Evolutionary conservation across 2,113 vertebrate genomes (phyloP).

Genomic region (Osmerus mordax): DNA sequence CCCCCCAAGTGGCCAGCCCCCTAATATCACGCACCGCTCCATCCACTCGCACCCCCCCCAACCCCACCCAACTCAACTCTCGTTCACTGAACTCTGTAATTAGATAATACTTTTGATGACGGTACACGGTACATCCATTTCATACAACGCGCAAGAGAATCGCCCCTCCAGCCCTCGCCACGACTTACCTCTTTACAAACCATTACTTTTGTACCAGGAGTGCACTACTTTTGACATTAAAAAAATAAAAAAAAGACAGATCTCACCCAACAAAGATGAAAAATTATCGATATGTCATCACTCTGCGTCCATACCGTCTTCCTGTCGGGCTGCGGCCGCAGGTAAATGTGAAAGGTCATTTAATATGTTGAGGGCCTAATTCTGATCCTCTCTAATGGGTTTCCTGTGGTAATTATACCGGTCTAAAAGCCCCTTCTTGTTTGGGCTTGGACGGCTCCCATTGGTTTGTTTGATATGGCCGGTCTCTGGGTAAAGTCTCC

Average conservation of each 20-base stretch:
- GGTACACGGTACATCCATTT: slow-evolving; percentile 90
- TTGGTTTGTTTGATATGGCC: slow-evolving; percentile 74
- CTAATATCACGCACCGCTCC: slow-evolving; percentile 84
- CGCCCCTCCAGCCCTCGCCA: slow-evolving; percentile 14
- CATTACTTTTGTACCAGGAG: slow-evolving; percentile 63
- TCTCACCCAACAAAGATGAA: slow-evolving; percentile 76
- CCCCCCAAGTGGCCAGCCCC: slow-evolving; percentile 81
- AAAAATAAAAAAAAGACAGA: background rate
- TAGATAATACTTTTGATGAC: slow-evolving; percentile 94
- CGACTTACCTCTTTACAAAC: slow-evolving; percentile 47
- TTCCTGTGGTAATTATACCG: slow-evolving; percentile 82
- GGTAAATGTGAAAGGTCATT: slow-evolving; percentile 90
- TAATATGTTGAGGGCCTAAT: slow-evolving; percentile 85
- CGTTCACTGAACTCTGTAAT: slow-evolving; percentile 92
- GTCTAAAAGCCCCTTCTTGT: slow-evolving; percentile 81
- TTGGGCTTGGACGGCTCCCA: slow-evolving; percentile 70
- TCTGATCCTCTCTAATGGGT: slow-evolving; percentile 83
- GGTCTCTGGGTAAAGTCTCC: slow-evolving; percentile 76
- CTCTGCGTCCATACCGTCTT: slow-evolving; percentile 77
- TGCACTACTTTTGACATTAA: slow-evolving; percentile 52
- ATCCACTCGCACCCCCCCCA: slow-evolving; percentile 78
- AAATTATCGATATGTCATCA: slow-evolving; percentile 85
- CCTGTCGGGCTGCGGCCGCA: slow-evolving; percentile 29
- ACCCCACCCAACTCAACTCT: slow-evolving; percentile 81
- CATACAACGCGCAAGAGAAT: slow-evolving; percentile 84